Percentiles rank a stretch among this genome's conserved stretches.
These are phyloP conservation scores for Peromyscus californicus DNA, from an alignment of 2,113 vertebrate genomes.

Conservation along the genomic window DNA sequence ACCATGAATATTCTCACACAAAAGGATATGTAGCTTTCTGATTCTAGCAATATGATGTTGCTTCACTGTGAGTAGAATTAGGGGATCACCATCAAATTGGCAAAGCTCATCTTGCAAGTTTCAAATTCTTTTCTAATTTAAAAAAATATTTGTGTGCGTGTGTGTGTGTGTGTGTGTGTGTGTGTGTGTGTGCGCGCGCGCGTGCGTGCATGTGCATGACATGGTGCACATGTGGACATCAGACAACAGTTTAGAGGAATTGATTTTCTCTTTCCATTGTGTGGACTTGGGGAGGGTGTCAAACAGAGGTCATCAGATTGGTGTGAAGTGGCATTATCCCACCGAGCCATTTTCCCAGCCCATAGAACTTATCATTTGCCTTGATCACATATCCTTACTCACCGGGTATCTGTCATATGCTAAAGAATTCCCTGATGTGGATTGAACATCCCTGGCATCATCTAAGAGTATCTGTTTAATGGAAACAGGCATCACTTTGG, in stretches of 20 bases:
- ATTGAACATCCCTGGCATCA: constrained; percentile 60
- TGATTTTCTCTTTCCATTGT: neutral
- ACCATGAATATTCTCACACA: neutral
- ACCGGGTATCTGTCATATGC: neutral
- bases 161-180: neutral
- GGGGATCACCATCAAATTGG: neutral
- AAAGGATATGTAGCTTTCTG: neutral
- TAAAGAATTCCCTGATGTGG: neutral
- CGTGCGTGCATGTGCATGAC: too few species aligned
- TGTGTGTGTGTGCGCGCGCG: too few species aligned
- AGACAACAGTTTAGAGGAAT: neutral
- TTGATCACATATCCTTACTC: neutral
- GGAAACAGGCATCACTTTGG: constrained; percentile 57
- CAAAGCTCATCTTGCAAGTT: neutral
- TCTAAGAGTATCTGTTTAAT: constrained; percentile 60
- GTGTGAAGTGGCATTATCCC: neutral
- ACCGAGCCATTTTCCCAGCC: neutral
- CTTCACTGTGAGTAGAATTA: neutral
- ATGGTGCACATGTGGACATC: neutral
- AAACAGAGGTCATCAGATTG: neutral
- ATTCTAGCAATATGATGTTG: neutral
- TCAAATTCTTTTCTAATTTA: neutral
- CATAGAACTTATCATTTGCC: neutral
- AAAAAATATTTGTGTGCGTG: neutral
- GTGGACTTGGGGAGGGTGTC: neutral